Evolutionary conservation across 2,888 invertebrate genomes (phyloP), one percentile per base, ranked within the genome.

Genomic region (Vanessa cardui): DNA sequence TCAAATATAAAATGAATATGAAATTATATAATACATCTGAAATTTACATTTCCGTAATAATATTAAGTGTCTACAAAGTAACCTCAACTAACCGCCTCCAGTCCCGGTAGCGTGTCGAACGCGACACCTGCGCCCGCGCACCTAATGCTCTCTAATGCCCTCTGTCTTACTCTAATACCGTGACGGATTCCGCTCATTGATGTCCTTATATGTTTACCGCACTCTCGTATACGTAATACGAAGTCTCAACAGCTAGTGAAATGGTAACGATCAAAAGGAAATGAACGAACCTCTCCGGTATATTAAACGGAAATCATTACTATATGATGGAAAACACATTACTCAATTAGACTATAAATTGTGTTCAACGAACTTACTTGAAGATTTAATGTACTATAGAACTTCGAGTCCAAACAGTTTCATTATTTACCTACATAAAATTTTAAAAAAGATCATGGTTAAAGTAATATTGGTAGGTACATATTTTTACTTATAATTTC

Each of bases 91-190:
- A 74, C 75, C 72, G 73, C 72, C 73, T 70, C 74, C 80, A 82
- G 85, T 82, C 81, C 52, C 87, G 83, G 88, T 85, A 87, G 90
- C 90, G 88, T 88, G 82, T 74, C 89, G 78, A 88, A 90, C 76
- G 71, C 78, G 75, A 73, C 78, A 81, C 85, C 90, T 89, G 89
- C 90, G 88, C 86, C 87, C 79, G 80, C 73, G 72, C 73, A 79
- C 78, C 79, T 87, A 87, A 88, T 90, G 88, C 78, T 73, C 79
- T 72, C 80, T 88, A 87, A 89, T 88, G 83, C 76, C 73, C 78
- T 78, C 82, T 81, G 83, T 82, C 81, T 83, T 84, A 82, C 80
- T 79, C 79, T 81, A 80, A 78, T 77, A 79, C 81, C 83, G 74
- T 80, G 77, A 78, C 81, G 72, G 80, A 86, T 85, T 77, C 78